Conservation (phyloP, 2,113 vertebrate species). For the Nannobrachium achirus region DNA sequence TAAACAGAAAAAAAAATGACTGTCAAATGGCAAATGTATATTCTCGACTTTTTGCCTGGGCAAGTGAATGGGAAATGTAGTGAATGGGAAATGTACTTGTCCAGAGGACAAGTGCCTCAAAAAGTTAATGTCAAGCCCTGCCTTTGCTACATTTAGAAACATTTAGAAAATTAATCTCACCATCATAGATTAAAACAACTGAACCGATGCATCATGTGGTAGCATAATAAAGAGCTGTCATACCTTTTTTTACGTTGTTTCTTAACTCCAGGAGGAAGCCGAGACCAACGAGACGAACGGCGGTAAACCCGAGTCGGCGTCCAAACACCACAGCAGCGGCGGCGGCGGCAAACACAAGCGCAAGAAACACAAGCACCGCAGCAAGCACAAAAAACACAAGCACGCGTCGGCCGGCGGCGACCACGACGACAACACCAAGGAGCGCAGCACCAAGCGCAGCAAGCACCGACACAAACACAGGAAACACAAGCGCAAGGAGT, state of each 20-base stretch:
- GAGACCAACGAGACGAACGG: conserved; percentile 17
- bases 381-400: conserved; percentile 99
- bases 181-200: neutral
- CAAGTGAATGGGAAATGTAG: too few species aligned
- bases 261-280: conserved; percentile 73
- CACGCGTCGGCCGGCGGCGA: conserved; percentile 93
- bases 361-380: conserved; percentile 99
- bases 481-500: conserved; percentile 95
- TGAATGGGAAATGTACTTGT: too few species aligned
- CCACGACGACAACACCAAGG: conserved; percentile 93
- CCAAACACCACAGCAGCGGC: conserved; percentile 82
- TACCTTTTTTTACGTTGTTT: neutral
- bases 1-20: too few species aligned
- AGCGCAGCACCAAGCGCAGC: conserved; percentile 96
- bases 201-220: neutral
- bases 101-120: too few species aligned
- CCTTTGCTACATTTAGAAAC: too few species aligned
- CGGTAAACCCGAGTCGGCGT: conserved; percentile 80
- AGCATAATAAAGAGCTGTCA: neutral
- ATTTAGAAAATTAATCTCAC: too few species aligned
- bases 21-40: too few species aligned
- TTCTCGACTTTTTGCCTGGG: too few species aligned
- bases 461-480: conserved; percentile 81
- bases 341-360: conserved; percentile 91
- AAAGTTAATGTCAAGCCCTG: too few species aligned